Evolutionary conservation across 2,888 invertebrate genomes (phyloP).

Genomic region (Tenodera sinensis): DNA sequence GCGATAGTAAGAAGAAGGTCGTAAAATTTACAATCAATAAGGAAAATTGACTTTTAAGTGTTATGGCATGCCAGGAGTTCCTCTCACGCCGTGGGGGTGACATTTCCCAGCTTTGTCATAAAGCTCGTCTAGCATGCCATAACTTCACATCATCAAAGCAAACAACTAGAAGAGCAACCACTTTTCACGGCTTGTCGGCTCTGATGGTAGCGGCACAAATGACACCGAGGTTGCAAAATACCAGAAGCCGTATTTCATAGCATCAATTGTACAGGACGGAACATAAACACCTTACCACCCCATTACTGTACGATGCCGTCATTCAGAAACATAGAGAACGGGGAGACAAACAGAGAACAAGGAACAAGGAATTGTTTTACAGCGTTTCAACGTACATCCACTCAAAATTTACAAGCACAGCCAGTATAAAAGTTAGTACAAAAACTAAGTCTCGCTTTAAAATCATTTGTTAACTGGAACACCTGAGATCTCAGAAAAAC

Average conservation of each 20-base stretch:
- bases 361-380: no score
- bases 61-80: background rate
- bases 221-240: background rate
- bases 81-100: background rate
- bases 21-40: background rate
- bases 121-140: background rate
- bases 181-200: background rate
- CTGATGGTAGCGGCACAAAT: background rate
- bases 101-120: background rate
- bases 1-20: background rate
- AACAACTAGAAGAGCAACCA: background rate
- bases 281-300: background rate
- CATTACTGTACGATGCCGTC: background rate
- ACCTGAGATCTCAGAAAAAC: no score
- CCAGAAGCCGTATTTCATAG: background rate
- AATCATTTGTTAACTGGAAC: no score
- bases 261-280: background rate
- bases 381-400: no score
- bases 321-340: background rate
- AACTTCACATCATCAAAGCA: background rate
- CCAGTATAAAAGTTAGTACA: no score
- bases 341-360: background rate
- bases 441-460: no score
- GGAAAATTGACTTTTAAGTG: background rate
- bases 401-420: no score